phyloP scores from a whole-genome alignment of 2,797 vertebrate genomes.

The Yasuhikotakia modesta region DNA sequence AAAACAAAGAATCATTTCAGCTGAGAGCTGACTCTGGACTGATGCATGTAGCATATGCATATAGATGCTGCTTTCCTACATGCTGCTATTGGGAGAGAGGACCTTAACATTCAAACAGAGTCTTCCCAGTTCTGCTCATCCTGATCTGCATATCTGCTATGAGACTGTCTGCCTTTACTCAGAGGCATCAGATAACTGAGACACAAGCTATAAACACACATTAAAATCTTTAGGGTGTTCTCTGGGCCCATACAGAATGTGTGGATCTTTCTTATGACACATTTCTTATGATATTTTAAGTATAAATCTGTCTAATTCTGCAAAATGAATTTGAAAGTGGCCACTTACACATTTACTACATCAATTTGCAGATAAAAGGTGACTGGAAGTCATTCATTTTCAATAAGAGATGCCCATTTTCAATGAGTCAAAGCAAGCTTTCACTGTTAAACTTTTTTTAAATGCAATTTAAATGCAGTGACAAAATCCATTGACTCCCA shows the following conservation, averaged over 20 bases:
- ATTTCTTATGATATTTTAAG: background rate
- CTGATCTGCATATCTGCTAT: conserved; percentile 70
- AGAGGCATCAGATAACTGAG: conserved; percentile 10
- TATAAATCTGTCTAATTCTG: background rate
- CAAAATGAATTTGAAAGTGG: background rate
- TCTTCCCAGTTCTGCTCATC: conserved; percentile 60
- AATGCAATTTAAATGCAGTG: too few species aligned
- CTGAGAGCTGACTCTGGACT: conserved; percentile 34
- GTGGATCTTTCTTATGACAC: background rate
- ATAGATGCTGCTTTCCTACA: background rate
- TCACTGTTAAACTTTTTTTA: too few species aligned
- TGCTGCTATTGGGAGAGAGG: conserved; percentile 26
- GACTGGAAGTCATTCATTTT: background rate
- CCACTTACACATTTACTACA: background rate
- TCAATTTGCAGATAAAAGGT: background rate
- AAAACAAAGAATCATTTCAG: conserved; percentile 36
- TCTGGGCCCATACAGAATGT: background rate
- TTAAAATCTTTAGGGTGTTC: background rate
- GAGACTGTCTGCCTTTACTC: conserved; percentile 62
- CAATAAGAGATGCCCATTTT: background rate
- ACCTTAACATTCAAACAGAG: conserved; percentile 67
- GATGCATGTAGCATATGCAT: conserved; percentile 10
- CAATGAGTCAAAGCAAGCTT: too few species aligned
- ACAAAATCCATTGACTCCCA: too few species aligned
- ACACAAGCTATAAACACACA: background rate